These are phyloP conservation scores for Ornithorhynchus anatinus DNA, from an alignment of 2,113 vertebrate species.

Conservation along the genomic window DNA sequence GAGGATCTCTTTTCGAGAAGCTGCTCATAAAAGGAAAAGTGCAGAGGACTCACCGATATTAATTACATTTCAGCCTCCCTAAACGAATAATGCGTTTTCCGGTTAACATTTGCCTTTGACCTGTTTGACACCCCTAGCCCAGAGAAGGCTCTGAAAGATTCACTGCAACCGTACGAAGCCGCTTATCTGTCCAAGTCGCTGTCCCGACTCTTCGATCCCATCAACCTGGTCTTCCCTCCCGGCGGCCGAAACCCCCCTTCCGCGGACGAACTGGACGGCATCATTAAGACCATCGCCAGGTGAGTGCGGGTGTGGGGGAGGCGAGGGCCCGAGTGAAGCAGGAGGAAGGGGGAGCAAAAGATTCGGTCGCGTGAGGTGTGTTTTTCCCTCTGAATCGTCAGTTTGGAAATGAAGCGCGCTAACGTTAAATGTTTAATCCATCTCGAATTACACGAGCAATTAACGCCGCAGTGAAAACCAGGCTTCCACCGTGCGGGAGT, in stretches of 20 bases:
- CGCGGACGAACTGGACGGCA: slow-evolving; percentile 91
- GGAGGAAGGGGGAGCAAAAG: too few species aligned
- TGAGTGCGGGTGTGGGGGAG: too few species aligned
- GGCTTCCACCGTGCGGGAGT: slow-evolving; percentile 27
- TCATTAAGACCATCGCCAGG: slow-evolving; percentile 92
- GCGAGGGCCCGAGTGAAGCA: too few species aligned
- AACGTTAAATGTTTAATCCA: slow-evolving; percentile 7
- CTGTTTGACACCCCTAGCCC: slow-evolving; percentile 72
- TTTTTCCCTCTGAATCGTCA: background rate
- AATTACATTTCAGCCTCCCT: too few species aligned
- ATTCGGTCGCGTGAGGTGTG: too few species aligned
- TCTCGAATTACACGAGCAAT: slow-evolving; percentile 22
- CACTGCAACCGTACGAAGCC: slow-evolving; percentile 89
- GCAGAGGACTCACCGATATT: too few species aligned
- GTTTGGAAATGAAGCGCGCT: slow-evolving; percentile 21
- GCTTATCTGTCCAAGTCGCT: slow-evolving; percentile 97
- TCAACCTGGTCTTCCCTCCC: slow-evolving; percentile 95
- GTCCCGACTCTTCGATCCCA: slow-evolving; percentile 95
- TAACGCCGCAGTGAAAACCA: slow-evolving; percentile 30
- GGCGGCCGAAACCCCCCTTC: slow-evolving; percentile 92
- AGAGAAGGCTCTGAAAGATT: slow-evolving; percentile 92
- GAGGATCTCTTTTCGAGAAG: too few species aligned
- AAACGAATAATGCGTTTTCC: too few species aligned
- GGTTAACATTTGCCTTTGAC: slow-evolving; percentile 3
- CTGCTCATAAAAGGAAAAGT: too few species aligned